These are phyloP conservation scores for Numenius phaeopus DNA, from an alignment of 2,797 vertebrate species.

Conservation along the genomic window DNA sequence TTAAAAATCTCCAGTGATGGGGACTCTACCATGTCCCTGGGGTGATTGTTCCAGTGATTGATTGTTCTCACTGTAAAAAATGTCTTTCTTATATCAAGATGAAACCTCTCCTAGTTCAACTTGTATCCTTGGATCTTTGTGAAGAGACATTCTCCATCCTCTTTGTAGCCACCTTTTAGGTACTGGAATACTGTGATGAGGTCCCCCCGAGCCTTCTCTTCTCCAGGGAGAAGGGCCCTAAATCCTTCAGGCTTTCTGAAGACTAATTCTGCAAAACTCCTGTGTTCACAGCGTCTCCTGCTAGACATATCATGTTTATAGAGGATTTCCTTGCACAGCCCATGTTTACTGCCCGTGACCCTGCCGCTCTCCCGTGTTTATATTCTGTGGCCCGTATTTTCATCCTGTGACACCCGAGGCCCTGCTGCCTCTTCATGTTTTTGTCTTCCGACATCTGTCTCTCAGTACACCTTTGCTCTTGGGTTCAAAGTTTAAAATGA, in stretches of 20 bases:
- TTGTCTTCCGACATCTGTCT: background rate
- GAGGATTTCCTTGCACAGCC: conserved; percentile 15
- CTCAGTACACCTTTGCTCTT: background rate
- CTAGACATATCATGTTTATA: background rate
- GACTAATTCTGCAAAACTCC: background rate
- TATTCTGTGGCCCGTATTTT: background rate
- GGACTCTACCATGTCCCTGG: background rate
- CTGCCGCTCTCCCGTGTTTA: background rate
- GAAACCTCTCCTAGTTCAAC: background rate
- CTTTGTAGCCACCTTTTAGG: background rate
- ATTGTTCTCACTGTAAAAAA: background rate
- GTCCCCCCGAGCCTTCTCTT: background rate
- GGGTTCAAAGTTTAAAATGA: conserved; percentile 19
- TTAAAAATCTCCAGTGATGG: background rate
- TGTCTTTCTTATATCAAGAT: background rate
- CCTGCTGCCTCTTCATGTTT: background rate
- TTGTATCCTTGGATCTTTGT: background rate
- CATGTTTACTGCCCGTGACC: background rate
- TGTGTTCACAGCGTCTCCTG: background rate
- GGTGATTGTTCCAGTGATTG: background rate
- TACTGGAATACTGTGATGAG: background rate
- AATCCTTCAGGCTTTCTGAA: background rate
- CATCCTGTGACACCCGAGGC: background rate
- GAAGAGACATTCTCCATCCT: background rate
- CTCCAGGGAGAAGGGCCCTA: background rate